A percentile compares a stretch with the other conserved stretches of the same genome.
phyloP scores from a whole-genome alignment of 2,888 invertebrate genomes.

The Lasiommata megera region DNA sequence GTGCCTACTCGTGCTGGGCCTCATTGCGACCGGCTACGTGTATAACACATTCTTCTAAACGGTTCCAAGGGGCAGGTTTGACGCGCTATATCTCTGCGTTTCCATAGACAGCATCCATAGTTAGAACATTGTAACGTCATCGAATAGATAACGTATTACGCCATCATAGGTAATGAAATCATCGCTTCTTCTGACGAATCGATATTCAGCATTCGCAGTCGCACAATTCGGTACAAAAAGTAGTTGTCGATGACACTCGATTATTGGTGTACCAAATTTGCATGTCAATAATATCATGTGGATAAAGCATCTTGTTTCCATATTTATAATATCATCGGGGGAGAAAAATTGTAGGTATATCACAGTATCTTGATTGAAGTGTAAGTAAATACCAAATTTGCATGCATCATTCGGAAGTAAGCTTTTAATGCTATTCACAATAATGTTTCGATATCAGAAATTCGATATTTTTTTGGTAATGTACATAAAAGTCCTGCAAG shows the following conservation, averaged over 20 bases:
- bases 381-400: slow-evolving; percentile 13
- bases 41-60: slow-evolving; percentile 79
- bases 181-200: slow-evolving; percentile 29
- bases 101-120: slow-evolving; percentile 57
- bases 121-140: slow-evolving; percentile 50
- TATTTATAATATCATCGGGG: slow-evolving; percentile 1
- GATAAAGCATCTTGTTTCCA: slow-evolving; percentile 17
- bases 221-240: slow-evolving; percentile 39
- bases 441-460: neutral
- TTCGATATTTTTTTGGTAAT: neutral
- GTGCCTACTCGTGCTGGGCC: slow-evolving; percentile 90
- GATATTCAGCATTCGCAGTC: slow-evolving; percentile 30
- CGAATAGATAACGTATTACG: slow-evolving; percentile 44
- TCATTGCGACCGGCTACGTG: slow-evolving; percentile 83
- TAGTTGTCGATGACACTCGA: slow-evolving; percentile 25
- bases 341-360: neutral
- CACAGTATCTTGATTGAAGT: neutral
- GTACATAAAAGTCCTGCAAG: neutral
- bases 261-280: slow-evolving; percentile 54
- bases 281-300: slow-evolving; percentile 45
- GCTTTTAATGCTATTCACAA: slow-evolving; percentile 6
- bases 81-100: slow-evolving; percentile 55
- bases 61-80: slow-evolving; percentile 74
- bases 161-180: slow-evolving; percentile 23
- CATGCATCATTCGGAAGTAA: neutral